Base-by-base conservation (phyloP, 2,797 vertebrate genomes). In the Epinephelus coioides region DNA sequence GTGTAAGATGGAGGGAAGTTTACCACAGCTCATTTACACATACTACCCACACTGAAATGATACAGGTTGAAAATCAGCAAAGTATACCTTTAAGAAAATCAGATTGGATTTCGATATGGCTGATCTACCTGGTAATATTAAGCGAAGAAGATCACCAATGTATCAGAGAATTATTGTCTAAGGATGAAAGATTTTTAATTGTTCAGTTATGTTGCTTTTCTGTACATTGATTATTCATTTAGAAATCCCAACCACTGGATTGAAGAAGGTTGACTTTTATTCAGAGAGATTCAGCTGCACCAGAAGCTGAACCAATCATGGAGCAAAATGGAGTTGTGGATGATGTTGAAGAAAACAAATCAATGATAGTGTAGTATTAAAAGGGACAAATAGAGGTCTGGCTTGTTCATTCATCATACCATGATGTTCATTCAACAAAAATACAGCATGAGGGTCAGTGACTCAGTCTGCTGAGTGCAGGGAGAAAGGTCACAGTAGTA, bases 401-500 rank as follows among this genome's bases (percentile, higher is more conserved):
- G 13, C 51, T 21, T 46, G 30, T 76, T 76, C 11, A 47, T 9
- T 25, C 17, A 38, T 15, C 9, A 11, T 5, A 56, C 23, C 11
- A 2, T 9, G 40, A 61, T 6, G n/a, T 40, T 67, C 11, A n/a
- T 17, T 38, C 18, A 50, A 56, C 9, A 46, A 51, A 30, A 49
- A 55, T 17, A 14, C 14, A 21, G 17, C 17, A 6, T 25, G 44
- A 51, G 4, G 3, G 5, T 49, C 15, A 17, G 9, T 2, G 30
- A 6, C 43, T 67, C 53, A 49, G 27, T 25, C 49, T 53, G 55
- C 54, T n/a, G 17, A 19, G 21, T 14, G 25, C 53, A 51, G 50
- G 53, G 61, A 49, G 61, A 50, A 30, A 59, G 65, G 46, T 38
- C 57, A 44, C 30, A 46, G 66, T 30, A 54, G 69, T 11, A 25